Base-by-base conservation (phyloP, 2,888 invertebrate species). In the Thymelicus lineola region DNA sequence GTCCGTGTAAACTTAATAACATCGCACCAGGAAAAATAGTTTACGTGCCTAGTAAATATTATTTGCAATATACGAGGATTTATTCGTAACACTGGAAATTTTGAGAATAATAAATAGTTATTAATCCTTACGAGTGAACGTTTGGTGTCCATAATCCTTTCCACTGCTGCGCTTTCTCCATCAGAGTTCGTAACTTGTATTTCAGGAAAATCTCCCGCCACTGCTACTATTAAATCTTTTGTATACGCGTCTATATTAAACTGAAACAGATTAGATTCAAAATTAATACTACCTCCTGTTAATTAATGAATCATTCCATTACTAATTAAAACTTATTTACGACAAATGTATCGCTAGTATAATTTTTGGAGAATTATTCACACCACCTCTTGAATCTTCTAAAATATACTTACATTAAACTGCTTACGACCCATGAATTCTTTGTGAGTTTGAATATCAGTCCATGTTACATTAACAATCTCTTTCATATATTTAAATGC, bases 401-500 rank as follows among this genome's bases (percentile, higher is more conserved):
- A 20, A 20, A 20, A 2, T n/a, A 61, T 62, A 87, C 89, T 82
- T 75, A 91, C 91, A 1, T 78, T 61, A 28, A 88, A 66, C 64
- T 82, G 75, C 61, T 82, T 83, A 12, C 73, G 73, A 0, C 81
- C 79, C 0, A 71, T 71, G 62, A 87, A 82, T 9, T 73, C 74
- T 7, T 82, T 78, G 15, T 82, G 79, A 0, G 74, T 75, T 2
- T 70, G 70, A 0, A 88, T 73, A 6, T 85, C 80, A n/a, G 79
- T 88, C 87, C 90, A 91, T 9, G 86, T 83, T 0, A 80, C 77
- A 63, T 79, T 80, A 0, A 80, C 74, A 1, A 87, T 79, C 75
- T 86, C 86, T 71, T 78, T 85, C 66, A 91, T 87, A 20, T 81
- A 86, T 28, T 68, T 76, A 61, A 90, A 90, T 1, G 82, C 87